phyloP scores from a whole-genome alignment of 2,113 vertebrate genomes.

The Gymnobelideus leadbeateri region DNA sequence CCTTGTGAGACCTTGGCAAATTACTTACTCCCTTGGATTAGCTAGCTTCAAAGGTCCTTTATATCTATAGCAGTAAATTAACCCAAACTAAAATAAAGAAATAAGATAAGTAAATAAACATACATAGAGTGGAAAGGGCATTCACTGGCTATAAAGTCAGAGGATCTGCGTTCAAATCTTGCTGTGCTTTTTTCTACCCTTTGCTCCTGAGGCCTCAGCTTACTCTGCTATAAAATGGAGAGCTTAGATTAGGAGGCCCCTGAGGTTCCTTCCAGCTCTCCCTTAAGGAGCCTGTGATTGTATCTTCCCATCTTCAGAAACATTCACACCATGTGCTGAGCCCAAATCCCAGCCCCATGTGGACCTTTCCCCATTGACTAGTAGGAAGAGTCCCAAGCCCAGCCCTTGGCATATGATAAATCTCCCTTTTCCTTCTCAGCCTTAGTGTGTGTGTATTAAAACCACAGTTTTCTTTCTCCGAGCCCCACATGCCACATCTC shows the following conservation, averaged over 20 bases:
- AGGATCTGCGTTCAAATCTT: not conserved
- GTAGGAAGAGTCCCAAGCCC: not conserved
- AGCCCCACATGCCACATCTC: not conserved
- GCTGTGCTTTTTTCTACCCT: not conserved
- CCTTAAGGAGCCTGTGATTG: not conserved
- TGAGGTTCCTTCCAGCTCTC: not conserved
- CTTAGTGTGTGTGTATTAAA: not conserved
- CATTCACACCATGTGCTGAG: not conserved
- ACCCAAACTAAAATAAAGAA: not conserved
- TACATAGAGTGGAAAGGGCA: not conserved
- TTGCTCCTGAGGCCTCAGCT: not conserved
- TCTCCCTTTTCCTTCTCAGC: not conserved
- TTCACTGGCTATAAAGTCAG: not conserved
- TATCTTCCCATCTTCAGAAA: not conserved
- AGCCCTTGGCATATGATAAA: not conserved
- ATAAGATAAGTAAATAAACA: not conserved
- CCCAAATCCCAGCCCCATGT: not conserved
- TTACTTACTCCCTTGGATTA: not conserved
- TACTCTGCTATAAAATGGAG: not conserved
- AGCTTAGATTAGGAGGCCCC: not conserved
- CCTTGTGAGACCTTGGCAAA: not conserved
- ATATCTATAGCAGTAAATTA: not conserved
- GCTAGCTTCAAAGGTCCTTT: not conserved
- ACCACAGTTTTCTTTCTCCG: not conserved
- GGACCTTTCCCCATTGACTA: not conserved